Conservation (phyloP, 2,888 invertebrate genomes). For the Pseudococcus jackbeardsleyi region DNA sequence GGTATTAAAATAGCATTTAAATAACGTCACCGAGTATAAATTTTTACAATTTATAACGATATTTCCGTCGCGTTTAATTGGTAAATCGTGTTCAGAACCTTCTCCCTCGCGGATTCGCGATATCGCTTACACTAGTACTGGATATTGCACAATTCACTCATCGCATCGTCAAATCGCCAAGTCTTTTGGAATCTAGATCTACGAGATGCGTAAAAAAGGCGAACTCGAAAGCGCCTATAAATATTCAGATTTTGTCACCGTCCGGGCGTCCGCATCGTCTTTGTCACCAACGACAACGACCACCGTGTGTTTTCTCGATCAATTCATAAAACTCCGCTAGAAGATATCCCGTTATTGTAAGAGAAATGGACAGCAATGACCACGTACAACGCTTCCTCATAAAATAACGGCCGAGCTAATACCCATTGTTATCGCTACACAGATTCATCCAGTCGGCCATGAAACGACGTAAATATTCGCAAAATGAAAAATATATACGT, state of each 20-base stretch:
- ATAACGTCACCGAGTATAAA: conserved; percentile 15
- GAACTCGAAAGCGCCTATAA: neutral
- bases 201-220: neutral
- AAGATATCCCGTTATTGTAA: conserved; percentile 11
- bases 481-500: conserved; percentile 44
- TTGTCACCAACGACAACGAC: neutral
- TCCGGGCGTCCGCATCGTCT: neutral
- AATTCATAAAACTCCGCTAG: neutral
- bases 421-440: conserved; percentile 4
- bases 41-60: conserved; percentile 38
- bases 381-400: conserved; percentile 27
- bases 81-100: conserved; percentile 7
- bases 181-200: neutral
- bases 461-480: conserved; percentile 44
- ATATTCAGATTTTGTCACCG: conserved; percentile 29
- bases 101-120: neutral
- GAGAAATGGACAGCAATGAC: conserved; percentile 18
- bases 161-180: neutral
- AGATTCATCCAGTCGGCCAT: conserved; percentile 44
- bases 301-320: conserved; percentile 12
- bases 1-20: conserved; percentile 17
- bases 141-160: neutral
- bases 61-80: conserved; percentile 42
- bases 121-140: neutral
- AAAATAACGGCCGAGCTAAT: conserved; percentile 18